Evolutionary conservation across 1,140 invertebrate genomes (phyloP), one percentile per base, ranked within the genome.

Genomic region (Rhizoglyphus robini): DNA sequence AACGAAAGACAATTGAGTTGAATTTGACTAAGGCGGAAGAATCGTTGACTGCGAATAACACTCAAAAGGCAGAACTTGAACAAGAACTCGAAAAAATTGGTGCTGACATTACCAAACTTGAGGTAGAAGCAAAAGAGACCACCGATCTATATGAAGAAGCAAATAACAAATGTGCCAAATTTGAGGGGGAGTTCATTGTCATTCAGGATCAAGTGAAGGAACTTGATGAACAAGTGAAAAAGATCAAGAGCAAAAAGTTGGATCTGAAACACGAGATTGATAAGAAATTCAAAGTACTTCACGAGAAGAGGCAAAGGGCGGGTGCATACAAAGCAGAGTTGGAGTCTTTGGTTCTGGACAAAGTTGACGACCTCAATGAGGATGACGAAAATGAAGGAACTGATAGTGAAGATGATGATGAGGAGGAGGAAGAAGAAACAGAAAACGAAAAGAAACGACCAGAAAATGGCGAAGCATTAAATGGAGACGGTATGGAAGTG

Each of bases 211-310:
- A 84, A 70, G 78, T 86, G 29, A 74, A 80, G 0, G 76, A 77
- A 51, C 73, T 86, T 0, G 79, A 81, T 48, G 78, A 80, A 23
- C 76, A 82, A 48, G 85, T 88, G 70, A 84, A 82, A 62, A 81
- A 84, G 67, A 73, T 84, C 49, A 88, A 76, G 49, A 69, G 65
- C 2, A 76, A 83, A 58, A 82, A 88, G 61, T 78, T 88, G 2
- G 86, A 90, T 70, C 74, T 88, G 0, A 87, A 90, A 64, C 84
- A 88, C 67, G 83, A 86, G 65, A 68, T 90, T 0, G 83, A 82
- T 59, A 83, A 83, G 48, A 79, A 80, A 51, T 80, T 81, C 15
- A 83, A 82, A 32, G 74, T 79, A 20, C 75, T 91, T 54, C 81
- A 83, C 25, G 84, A 86, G 3, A 79, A 83, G 15, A 79, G 81